Conservation (phyloP, 2,888 invertebrate species). For the Melieria omissa region DNA sequence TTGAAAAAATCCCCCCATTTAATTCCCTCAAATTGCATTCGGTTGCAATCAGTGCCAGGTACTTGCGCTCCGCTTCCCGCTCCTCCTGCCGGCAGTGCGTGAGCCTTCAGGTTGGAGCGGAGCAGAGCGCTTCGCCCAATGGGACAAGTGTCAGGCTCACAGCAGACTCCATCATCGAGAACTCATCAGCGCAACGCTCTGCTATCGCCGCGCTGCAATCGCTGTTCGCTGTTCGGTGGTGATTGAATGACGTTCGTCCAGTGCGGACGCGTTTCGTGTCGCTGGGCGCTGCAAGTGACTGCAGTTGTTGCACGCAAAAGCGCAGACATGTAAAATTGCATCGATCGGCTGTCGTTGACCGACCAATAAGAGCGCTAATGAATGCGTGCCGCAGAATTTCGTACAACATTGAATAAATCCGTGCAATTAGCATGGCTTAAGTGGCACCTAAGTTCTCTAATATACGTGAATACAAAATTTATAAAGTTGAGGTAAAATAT, state of each 20-base stretch:
- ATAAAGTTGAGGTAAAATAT: too few relatives aligned
- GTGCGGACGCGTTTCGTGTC: background rate
- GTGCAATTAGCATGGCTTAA: too few relatives aligned
- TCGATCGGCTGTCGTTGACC: too few relatives aligned
- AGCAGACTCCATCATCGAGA: conserved; percentile 16
- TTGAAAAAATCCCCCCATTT: conserved; percentile 21
- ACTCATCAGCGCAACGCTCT: conserved; percentile 9
- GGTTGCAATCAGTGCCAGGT: background rate
- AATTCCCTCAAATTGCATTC: conserved; percentile 29
- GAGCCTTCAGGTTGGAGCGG: background rate
- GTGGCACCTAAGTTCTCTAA: too few relatives aligned
- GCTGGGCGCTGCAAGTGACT: too few relatives aligned
- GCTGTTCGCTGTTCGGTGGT: conserved; percentile 7
- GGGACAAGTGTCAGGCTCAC: background rate
- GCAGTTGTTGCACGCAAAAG: background rate
- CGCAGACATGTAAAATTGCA: background rate
- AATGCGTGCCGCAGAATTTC: too few relatives aligned
- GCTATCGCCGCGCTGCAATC: conserved; percentile 1
- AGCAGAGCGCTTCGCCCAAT: background rate
- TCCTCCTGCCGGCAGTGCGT: background rate
- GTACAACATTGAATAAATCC: too few relatives aligned
- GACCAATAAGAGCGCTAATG: too few relatives aligned
- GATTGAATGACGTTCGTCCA: conserved; percentile 35
- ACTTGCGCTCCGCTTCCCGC: background rate
- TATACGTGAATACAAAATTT: too few relatives aligned